Conservation (phyloP, 2,888 invertebrate species). For the Dynastes maya region DNA sequence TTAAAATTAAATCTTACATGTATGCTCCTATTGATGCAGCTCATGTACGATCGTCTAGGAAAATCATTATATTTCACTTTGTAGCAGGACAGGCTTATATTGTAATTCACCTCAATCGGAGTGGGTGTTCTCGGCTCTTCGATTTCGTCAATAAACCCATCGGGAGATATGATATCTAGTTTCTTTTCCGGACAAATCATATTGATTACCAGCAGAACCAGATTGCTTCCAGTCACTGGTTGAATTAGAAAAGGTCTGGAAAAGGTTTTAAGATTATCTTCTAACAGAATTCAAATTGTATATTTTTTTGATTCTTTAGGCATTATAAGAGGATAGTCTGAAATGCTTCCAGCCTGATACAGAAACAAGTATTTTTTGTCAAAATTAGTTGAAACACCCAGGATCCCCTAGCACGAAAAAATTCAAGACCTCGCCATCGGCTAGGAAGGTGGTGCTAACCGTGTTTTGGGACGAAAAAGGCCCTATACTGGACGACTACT, state of each 20-base stretch:
- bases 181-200: constrained; percentile 72
- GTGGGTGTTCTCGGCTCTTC: constrained; percentile 58
- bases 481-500: too few relatives aligned
- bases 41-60: constrained; percentile 79
- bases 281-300: neutral
- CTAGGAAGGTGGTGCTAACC: too few relatives aligned
- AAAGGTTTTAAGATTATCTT: neutral
- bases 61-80: constrained; percentile 71
- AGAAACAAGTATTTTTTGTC: too few relatives aligned
- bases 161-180: constrained; percentile 53
- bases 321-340: too few relatives aligned
- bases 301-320: too few relatives aligned
- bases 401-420: too few relatives aligned
- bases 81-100: constrained; percentile 69
- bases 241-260: constrained; percentile 82
- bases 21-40: constrained; percentile 84
- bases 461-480: too few relatives aligned
- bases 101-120: constrained; percentile 67
- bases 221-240: constrained; percentile 84
- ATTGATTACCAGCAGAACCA: constrained; percentile 85
- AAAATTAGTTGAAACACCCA: too few relatives aligned
- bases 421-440: too few relatives aligned
- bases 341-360: too few relatives aligned
- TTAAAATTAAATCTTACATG: constrained; percentile 74
- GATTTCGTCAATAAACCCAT: constrained; percentile 50